Evolutionary conservation across 1,140 invertebrate species (phyloP).

Genomic region (Caerostris extrusa): DNA sequence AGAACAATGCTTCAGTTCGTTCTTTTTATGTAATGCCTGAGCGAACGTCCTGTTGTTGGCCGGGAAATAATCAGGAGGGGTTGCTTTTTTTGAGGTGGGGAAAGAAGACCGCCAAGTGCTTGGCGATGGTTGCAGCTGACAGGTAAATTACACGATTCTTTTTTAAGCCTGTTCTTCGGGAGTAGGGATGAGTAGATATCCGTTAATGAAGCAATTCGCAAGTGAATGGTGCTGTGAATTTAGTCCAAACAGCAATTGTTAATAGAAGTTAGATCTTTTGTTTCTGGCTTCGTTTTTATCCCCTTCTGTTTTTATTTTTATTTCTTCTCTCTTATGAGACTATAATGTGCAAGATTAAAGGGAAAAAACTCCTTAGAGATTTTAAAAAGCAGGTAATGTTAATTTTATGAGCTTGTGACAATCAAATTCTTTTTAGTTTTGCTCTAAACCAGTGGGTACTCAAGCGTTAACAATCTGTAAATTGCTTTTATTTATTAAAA

Average conservation of each 20-base stretch:
- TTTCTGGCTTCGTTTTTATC: neutral
- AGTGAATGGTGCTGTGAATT: neutral
- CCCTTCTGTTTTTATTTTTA: too few species aligned
- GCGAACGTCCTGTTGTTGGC: constrained; percentile 58
- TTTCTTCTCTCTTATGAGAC: too few species aligned
- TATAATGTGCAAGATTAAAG: too few species aligned
- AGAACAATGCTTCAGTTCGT: constrained; percentile 61
- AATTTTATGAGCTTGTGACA: too few species aligned
- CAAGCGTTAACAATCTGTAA: too few species aligned
- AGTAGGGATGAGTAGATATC: neutral
- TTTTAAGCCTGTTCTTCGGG: neutral
- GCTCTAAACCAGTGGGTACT: too few species aligned
- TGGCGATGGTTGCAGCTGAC: constrained; percentile 34
- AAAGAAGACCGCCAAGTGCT: constrained; percentile 27
- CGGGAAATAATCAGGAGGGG: constrained; percentile 25
- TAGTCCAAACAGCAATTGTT: neutral
- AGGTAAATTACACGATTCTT: constrained; percentile 26
- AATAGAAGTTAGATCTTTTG: neutral
- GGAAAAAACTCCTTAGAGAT: too few species aligned
- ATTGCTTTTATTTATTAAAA: too few species aligned
- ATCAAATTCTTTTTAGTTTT: too few species aligned
- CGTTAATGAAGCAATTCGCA: neutral
- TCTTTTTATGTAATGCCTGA: constrained; percentile 64
- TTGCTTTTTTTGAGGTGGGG: constrained; percentile 3
- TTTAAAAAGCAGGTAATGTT: too few species aligned